Base-by-base conservation (phyloP, 2,888 invertebrate genomes). In the Leptinotarsa tumamoca region DNA sequence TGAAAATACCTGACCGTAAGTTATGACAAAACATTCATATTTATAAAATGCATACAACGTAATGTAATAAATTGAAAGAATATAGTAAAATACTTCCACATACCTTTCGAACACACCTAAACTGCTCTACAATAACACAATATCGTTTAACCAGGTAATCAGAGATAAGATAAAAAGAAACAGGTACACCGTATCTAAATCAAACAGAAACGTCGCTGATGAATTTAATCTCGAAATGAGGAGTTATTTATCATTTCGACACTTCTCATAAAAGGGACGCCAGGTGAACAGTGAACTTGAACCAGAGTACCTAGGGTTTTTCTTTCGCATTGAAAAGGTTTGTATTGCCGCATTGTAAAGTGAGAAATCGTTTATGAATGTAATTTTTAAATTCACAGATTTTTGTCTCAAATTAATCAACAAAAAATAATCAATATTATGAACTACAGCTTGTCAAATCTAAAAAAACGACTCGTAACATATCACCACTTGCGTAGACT, bases 31-130 rank as follows among this genome's bases (percentile, higher is more conserved):
- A 43, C 2, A 43, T 43, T 43, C 10, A 43, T 3, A 43, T 43
- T 43, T 43, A 43, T 43, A 43, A 43, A 43, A 43, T 43, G 10
- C 43, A 43, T 43, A 43, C 3, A 23, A 58, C 21, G 1, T 10
- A 23, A 58, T 58, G 58, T 13, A 23, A 15, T 58, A 23, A 43
- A 43, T 43, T 17, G 1, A 17, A 15, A 58, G 5, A 58, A 58
- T 58, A 58, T 58, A 58, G 58, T 58, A 23, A 58, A 63, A 63
- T n/a, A 33, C n/a, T 15, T 33, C 3, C 33, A 63, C 63, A n/a
- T 63, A 63, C 63, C 33, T 33, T 63, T 63, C 33, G 33, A 33
- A 63, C 63, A 63, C 63, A 63, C 63, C 63, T 63, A 33, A 23
- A 58, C 58, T 58, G 23, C 58, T 58, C 58, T 58, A 58, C 58